phyloP scores from a whole-genome alignment of 2,113 vertebrate species.

The Gila orcuttii region DNA sequence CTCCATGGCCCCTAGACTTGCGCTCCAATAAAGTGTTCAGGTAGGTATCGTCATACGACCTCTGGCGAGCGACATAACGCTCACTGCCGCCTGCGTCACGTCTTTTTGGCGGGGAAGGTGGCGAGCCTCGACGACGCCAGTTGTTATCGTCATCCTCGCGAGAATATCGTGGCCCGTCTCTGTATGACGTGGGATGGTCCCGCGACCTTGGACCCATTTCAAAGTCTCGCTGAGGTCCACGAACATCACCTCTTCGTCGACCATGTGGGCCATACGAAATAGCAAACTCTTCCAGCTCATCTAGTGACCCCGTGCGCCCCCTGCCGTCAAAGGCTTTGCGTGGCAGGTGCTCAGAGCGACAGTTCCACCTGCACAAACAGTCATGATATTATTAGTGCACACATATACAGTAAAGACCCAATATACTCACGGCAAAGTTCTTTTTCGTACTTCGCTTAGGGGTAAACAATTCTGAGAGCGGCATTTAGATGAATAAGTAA shows the following conservation, averaged over 20 bases:
- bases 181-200: slow-evolving; percentile 61
- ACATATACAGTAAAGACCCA: too few relatives aligned
- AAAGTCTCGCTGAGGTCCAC: slow-evolving; percentile 53
- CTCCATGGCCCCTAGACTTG: slow-evolving; percentile 74
- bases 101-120: slow-evolving; percentile 78
- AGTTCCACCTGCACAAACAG: slow-evolving; percentile 80
- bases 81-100: slow-evolving; percentile 83
- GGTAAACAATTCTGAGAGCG: too few relatives aligned
- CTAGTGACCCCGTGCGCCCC: slow-evolving; percentile 88
- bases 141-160: slow-evolving; percentile 70
- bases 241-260: slow-evolving; percentile 69
- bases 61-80: slow-evolving; percentile 65
- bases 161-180: slow-evolving; percentile 59
- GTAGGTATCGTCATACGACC: slow-evolving; percentile 84
- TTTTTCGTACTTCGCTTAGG: too few relatives aligned
- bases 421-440: too few relatives aligned
- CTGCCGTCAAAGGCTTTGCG: slow-evolving; percentile 85
- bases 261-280: slow-evolving; percentile 78
- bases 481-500: too few relatives aligned
- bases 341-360: slow-evolving; percentile 87
- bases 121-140: slow-evolving; percentile 79
- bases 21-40: slow-evolving; percentile 83
- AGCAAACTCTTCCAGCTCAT: slow-evolving; percentile 92
- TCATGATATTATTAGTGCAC: neutral
- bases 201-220: slow-evolving; percentile 72